phyloP scores from a whole-genome alignment of 1,140 invertebrate species.

The Glomeris maerens region DNA sequence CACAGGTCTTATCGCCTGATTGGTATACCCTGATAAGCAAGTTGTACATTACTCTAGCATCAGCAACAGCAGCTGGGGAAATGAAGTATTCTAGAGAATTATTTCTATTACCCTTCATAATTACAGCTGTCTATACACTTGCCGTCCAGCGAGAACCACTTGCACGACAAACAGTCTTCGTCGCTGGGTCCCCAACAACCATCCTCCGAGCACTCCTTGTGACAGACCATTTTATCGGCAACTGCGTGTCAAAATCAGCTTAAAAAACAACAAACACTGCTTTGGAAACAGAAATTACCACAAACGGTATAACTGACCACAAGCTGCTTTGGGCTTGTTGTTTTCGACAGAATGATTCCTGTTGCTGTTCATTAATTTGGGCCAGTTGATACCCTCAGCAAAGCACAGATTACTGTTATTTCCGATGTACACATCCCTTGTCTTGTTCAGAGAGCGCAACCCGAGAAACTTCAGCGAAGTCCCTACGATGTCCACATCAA shows the following conservation, averaged over 20 bases:
- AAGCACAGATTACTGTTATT: conserved; percentile 84
- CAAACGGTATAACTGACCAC: too few relatives aligned
- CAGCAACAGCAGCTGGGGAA: too few relatives aligned
- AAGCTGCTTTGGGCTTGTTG: too few relatives aligned
- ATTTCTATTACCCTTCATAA: conserved; percentile 20
- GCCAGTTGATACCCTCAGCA: conserved; percentile 72
- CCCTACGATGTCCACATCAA: conserved; percentile 83
- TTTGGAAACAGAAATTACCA: too few relatives aligned
- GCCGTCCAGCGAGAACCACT: conserved; percentile 57
- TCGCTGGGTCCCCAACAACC: conserved; percentile 91
- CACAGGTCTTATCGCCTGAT: conserved; percentile 57
- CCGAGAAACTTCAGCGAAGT: conserved; percentile 71
- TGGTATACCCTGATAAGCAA: conserved; percentile 77
- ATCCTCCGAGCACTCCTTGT: conserved; percentile 65
- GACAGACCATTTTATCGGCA: conserved; percentile 58
- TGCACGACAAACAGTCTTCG: conserved; percentile 76
- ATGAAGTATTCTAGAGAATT: too few relatives aligned
- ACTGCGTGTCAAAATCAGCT: conserved; percentile 33
- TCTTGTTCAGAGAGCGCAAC: conserved; percentile 65
- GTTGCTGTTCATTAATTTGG: conserved; percentile 55
- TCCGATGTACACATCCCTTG: conserved; percentile 71
- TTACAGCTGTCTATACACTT: conserved; percentile 65
- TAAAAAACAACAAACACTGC: background rate
- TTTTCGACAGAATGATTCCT: conserved; percentile 53
- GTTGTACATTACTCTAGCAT: too few relatives aligned